Conservation (phyloP, 2,113 vertebrate species). For the Chaenogobius annularis region DNA sequence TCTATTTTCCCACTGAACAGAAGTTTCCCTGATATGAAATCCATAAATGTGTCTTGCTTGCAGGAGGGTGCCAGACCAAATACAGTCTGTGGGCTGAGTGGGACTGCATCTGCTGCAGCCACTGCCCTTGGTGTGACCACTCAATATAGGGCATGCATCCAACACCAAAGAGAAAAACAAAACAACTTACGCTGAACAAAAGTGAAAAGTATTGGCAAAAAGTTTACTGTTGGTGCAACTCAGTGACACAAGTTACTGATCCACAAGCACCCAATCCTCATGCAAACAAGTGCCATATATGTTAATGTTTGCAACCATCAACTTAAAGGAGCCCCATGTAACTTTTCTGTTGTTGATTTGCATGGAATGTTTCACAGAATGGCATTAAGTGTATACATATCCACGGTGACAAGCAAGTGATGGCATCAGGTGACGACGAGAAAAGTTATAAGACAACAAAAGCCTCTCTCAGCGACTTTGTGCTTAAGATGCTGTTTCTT, state of each 20-base stretch:
- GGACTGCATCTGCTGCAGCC: conserved; percentile 2
- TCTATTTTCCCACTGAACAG: background rate
- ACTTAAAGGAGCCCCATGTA: no score
- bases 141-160: conserved; percentile 4
- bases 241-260: background rate
- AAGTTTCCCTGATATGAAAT: background rate
- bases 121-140: conserved; percentile 12
- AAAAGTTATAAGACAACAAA: background rate
- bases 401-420: no score
- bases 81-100: conserved; percentile 3
- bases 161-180: background rate
- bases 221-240: background rate
- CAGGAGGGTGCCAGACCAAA: conserved; percentile 6
- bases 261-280: no score
- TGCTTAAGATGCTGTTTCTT: no score
- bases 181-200: background rate
- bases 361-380: no score
- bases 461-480: background rate
- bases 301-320: no score
- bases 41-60: conserved; percentile 1
- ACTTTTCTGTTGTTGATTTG: no score
- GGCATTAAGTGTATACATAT: no score
- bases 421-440: background rate
- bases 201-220: background rate
- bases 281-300: no score